These are phyloP conservation scores for Neoniphon sammara DNA, from an alignment of 2,797 vertebrate genomes.

Conservation along the genomic window DNA sequence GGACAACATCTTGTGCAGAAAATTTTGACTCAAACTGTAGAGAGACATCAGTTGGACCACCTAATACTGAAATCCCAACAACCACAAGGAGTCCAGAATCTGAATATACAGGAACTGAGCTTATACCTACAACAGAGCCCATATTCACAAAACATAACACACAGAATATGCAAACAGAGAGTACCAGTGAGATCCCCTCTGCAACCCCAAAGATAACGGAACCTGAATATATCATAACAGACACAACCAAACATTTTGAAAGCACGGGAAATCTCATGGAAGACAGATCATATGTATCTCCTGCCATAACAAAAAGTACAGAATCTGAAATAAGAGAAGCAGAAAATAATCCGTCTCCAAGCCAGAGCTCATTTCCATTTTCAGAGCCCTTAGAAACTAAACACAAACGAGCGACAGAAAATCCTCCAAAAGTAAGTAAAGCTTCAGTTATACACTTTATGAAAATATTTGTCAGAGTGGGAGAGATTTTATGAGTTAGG, in stretches of 20 bases:
- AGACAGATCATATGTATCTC: too few relatives aligned
- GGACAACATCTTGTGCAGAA: not conserved
- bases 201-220: constrained; percentile 62
- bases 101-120: not conserved
- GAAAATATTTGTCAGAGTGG: not conserved
- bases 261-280: too few relatives aligned
- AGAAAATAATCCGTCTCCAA: not conserved
- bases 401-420: not conserved
- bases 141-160: not conserved
- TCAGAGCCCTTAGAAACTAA: not conserved
- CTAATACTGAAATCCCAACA: not conserved
- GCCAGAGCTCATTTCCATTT: not conserved
- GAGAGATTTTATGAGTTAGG: too few relatives aligned
- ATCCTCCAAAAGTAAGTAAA: constrained; percentile 26
- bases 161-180: not conserved
- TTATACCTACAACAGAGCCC: not conserved
- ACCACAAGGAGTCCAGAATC: not conserved
- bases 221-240: constrained; percentile 3
- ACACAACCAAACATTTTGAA: too few relatives aligned
- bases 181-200: not conserved
- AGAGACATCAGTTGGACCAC: not conserved
- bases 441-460: not conserved
- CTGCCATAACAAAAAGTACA: not conserved
- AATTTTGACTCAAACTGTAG: not conserved
- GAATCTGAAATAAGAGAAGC: not conserved